These are phyloP conservation scores for Amphipoea lucens DNA, from an alignment of 2,888 invertebrate genomes.

Conservation along the genomic window DNA sequence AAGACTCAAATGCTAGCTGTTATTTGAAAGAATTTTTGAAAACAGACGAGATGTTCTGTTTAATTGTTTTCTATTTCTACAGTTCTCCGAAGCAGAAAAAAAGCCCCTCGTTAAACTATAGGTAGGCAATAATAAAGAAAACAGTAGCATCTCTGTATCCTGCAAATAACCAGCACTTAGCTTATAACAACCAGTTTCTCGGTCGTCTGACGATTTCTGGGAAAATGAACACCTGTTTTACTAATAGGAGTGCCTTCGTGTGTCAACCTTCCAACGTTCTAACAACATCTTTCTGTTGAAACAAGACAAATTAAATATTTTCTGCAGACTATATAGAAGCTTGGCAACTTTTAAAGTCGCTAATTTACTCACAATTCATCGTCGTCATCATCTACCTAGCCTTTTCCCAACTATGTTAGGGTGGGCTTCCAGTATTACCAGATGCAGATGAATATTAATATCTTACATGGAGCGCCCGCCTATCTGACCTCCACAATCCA, in stretches of 20 bases:
- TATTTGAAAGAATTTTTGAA: neutral
- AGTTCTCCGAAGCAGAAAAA: constrained; percentile 2
- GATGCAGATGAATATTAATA: neutral
- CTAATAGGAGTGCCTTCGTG: neutral
- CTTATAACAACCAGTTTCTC: constrained; percentile 36
- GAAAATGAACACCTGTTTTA: constrained; percentile 51
- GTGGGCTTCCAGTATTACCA: neutral
- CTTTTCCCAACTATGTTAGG: neutral
- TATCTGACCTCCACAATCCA: neutral
- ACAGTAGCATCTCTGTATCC: constrained; percentile 14
- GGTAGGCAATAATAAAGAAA: constrained; percentile 5
- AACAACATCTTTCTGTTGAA: neutral
- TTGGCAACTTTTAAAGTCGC: too few species aligned
- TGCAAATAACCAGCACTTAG: constrained; percentile 6
- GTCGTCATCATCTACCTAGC: neutral
- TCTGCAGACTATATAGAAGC: neutral
- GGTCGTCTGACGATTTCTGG: constrained; percentile 34
- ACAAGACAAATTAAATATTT: neutral
- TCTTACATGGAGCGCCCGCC: neutral
- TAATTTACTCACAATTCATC: neutral
- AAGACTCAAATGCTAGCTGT: neutral
- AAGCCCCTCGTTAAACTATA: neutral
- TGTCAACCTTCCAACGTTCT: constrained; percentile 30
- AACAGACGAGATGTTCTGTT: neutral
- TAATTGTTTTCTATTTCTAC: neutral